Percentiles rank a stretch among this genome's conserved stretches.
Conservation (phyloP, 2,797 vertebrate species). For the Eospalax fontanierii region DNA sequence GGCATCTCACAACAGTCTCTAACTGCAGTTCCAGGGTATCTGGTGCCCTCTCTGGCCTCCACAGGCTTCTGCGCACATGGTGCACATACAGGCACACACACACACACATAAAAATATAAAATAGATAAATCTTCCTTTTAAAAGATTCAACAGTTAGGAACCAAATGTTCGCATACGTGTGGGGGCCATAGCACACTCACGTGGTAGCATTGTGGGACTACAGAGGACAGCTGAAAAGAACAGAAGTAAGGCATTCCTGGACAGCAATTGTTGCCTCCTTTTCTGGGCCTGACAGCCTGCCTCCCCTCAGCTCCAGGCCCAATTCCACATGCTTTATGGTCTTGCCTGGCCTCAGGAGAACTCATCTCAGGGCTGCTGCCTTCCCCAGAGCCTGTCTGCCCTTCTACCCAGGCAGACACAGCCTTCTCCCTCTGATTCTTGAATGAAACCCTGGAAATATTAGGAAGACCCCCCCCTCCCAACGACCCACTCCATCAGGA, state of each 20-base stretch:
- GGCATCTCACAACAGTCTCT: no score
- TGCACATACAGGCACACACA: neutral
- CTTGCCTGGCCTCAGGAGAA: neutral
- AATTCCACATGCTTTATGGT: fast-evolving
- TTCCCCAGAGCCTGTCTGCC: neutral
- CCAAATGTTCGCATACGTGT: neutral
- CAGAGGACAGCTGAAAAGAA: neutral
- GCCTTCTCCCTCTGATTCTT: neutral
- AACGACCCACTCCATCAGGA: neutral
- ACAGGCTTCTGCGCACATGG: neutral
- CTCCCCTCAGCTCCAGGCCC: neutral
- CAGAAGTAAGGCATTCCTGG: neutral
- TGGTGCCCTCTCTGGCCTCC: neutral
- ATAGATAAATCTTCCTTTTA: neutral
- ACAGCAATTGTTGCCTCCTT: neutral
- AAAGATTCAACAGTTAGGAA: neutral
- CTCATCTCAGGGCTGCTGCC: neutral
- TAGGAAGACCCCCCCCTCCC: neutral
- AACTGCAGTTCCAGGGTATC: no score
- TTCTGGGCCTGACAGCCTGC: no score
- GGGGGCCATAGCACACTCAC: neutral
- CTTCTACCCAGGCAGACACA: neutral
- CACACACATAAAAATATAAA: neutral
- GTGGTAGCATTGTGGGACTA: neutral
- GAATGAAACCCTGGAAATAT: neutral